Base-by-base conservation (phyloP, 1,140 invertebrate genomes). In the Scaptomyza montana region DNA sequence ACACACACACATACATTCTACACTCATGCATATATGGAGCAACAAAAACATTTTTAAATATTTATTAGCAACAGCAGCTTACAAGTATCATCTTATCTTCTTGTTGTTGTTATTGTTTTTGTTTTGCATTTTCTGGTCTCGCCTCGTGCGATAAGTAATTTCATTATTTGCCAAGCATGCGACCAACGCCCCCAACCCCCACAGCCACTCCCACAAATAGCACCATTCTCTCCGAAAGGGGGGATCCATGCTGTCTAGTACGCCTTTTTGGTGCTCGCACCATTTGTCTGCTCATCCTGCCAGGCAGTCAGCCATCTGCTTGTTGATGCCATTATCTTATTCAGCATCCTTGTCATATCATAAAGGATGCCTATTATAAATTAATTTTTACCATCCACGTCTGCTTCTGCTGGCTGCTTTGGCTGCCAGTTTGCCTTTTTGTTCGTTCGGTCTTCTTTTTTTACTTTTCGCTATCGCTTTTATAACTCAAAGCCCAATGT, bases 341-440 rank as follows among this genome's bases (percentile, higher is more conserved):
- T 89, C 84, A 84, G 84, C 84, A 78, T 81, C 84, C 84, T 89
- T 89, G 84, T 89, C 84, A 89, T 89, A 84, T 89, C 80, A 75
- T 89, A 89, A 89, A 90, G 86, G 86, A 90, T 90, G 87, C 86
- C 81, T 90, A 90, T 90, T 90, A 90, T 90, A 90, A 90, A 90
- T 90, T 90, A 90, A 90, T 90, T 90, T 90, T 77, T 90, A 77
- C 81, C 81, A 86, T 80, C 86, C 73, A 55, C 67, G 72, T 55
- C 73, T 69, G 80, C 62, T 46, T 57, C 43, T 43, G 68, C 16
- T 59, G 28, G 13, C 47, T 62, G 46, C 60, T 16, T 54, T 54
- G n/a, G 43, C 30, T 57, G 50, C 41, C 54, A 12, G 43, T 41
- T n/a, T 59, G 28, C 10, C 33, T 13, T 33, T 43, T 49, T 7